Conservation (phyloP, 2,113 vertebrate species). For the Dolichotis patagonum region DNA sequence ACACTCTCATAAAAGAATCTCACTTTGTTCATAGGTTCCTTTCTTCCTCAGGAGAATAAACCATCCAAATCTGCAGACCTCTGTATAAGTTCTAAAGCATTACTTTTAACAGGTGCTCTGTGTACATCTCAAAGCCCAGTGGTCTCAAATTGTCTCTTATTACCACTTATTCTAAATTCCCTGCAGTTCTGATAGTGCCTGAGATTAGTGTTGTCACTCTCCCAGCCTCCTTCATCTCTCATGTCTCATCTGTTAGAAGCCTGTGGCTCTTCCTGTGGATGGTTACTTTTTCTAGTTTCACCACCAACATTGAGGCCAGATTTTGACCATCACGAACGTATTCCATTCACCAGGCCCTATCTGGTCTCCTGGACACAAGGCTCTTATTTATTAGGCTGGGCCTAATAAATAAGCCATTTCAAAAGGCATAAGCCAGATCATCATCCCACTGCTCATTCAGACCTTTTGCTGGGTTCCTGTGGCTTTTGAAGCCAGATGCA, state of each 20-base stretch:
- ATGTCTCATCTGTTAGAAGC: not conserved
- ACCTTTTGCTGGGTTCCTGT: not conserved
- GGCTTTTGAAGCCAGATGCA: not conserved
- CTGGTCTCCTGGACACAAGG: not conserved
- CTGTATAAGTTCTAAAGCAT: not conserved
- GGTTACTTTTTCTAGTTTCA: not conserved
- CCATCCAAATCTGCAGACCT: not conserved
- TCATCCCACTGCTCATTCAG: not conserved
- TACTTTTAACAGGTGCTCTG: not conserved
- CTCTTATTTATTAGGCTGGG: too few species aligned
- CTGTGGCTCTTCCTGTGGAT: not conserved
- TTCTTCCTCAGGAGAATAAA: not conserved
- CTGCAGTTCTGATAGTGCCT: not conserved
- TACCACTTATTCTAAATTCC: not conserved
- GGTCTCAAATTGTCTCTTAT: not conserved
- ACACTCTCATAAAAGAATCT: not conserved
- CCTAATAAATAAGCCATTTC: not conserved
- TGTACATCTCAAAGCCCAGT: not conserved
- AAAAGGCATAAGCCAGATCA: not conserved
- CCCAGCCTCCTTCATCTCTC: not conserved
- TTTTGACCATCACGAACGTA: not conserved
- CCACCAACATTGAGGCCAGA: not conserved
- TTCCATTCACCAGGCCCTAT: not conserved
- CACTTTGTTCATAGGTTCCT: not conserved
- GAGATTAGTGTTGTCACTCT: accelerated